Evolutionary conservation across 1,140 invertebrate genomes (phyloP), one percentile per base, ranked within the genome.

Genomic region (Ostrea edulis): DNA sequence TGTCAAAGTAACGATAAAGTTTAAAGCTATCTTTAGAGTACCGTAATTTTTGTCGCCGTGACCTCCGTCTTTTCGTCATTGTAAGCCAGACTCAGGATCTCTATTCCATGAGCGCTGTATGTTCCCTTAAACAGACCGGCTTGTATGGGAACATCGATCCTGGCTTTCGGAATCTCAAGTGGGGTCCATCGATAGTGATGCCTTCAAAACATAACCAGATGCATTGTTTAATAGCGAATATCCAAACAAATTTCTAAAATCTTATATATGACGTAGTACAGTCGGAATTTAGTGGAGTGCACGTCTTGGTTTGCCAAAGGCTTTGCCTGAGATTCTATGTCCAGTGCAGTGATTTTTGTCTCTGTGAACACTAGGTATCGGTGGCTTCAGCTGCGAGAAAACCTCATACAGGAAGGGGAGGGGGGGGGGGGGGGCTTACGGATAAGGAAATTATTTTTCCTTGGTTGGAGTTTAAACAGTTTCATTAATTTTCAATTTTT

Each of bases 71-170:
- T 17, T 22, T 90, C 84, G 51, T 62, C 25, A 14, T 82, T 29
- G 35, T 87, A 86, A 11, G 82, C 86, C 29, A 88, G n/a, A 58
- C 52, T 20, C 52, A 90, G 51, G 0, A 91, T 85, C 68, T 91
- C 90, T 12, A 88, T 91, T 1, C 90, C 90, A 71, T 91, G 90
- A 22, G 87, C 90, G 35, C 90, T 86, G 77, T 91, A 91, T 29
- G 86, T 87, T 1, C 89, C 90, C 51, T 90, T 90, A 82, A 91
- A 91, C 29, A 91, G 44, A 0, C 90, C 90, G 35, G 89, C 86
- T 55, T 89, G 87, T 22, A 91, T 77, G 35, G 90, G 90, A 58
- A 88, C 53, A 68, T 82, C 22, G 52, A 17, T 44, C 35, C 44
- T 62, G 25, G 17, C 2, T 53, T 22, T 14, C 1, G 88, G 29